Conservation (phyloP, 2,113 vertebrate genomes). For the Boleophthalmus pectinirostris region DNA sequence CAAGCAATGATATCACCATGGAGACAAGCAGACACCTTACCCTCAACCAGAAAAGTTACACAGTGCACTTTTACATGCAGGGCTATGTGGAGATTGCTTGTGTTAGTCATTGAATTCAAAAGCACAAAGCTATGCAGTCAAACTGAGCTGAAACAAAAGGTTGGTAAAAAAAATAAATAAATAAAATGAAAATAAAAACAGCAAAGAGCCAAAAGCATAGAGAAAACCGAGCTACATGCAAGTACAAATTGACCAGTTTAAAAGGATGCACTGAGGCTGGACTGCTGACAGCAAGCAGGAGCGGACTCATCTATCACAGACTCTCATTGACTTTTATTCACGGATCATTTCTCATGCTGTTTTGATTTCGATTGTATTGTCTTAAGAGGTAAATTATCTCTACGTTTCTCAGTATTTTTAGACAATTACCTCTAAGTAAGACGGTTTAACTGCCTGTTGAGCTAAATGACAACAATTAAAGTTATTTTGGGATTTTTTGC, state of each 20-base stretch:
- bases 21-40: too few relatives aligned
- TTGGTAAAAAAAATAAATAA: neutral
- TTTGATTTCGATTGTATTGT: neutral
- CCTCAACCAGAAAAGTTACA: too few relatives aligned
- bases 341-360: neutral
- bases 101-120: too few relatives aligned
- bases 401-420: neutral
- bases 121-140: too few relatives aligned
- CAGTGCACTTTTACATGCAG: too few relatives aligned
- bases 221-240: slow-evolving; percentile 24
- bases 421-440: neutral
- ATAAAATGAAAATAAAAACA: neutral
- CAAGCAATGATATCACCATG: too few relatives aligned
- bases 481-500: neutral
- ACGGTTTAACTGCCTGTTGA: slow-evolving; percentile 3
- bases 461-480: slow-evolving; percentile 6
- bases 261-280: slow-evolving; percentile 23
- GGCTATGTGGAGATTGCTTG: too few relatives aligned
- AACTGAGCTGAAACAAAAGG: neutral
- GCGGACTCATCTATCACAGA: neutral
- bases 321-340: neutral
- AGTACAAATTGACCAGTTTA: slow-evolving; percentile 34
- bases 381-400: neutral
- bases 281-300: neutral
- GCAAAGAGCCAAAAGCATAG: slow-evolving; percentile 22